These are phyloP conservation scores for Globodera rostochiensis DNA, from an alignment of 1,140 invertebrate genomes.

Conservation along the genomic window DNA sequence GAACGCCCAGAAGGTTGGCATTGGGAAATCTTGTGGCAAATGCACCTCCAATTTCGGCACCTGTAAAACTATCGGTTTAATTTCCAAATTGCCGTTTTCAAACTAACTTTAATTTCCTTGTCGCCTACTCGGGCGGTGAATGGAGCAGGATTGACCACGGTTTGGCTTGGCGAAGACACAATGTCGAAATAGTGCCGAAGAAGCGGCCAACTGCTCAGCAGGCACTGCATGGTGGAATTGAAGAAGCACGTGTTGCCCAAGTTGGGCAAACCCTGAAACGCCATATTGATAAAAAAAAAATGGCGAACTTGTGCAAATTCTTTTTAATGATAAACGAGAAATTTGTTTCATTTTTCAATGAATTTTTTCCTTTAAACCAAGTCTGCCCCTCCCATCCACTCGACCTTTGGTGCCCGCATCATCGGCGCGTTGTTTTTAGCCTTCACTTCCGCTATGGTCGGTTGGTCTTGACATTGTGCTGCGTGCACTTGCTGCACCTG, in stretches of 20 bases:
- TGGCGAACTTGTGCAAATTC: too few species aligned
- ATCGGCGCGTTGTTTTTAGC: not conserved
- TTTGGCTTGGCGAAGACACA: conserved; percentile 79
- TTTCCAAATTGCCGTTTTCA: not conserved
- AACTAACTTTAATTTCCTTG: conserved; percentile 67
- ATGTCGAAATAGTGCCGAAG: conserved; percentile 32
- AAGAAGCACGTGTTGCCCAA: conserved; percentile 75
- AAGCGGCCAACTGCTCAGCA: conserved; percentile 50
- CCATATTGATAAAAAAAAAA: not conserved
- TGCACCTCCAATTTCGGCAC: conserved; percentile 6
- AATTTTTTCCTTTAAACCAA: too few species aligned
- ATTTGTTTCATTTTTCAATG: too few species aligned
- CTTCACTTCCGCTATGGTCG: not conserved
- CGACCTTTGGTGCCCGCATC: conserved; percentile 12
- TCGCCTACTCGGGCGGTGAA: conserved; percentile 71
- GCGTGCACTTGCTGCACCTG: not conserved
- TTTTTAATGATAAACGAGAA: too few species aligned
- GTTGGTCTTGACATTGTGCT: not conserved
- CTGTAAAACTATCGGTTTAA: conserved; percentile 3
- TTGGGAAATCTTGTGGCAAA: conserved; percentile 14
- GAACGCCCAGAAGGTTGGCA: conserved; percentile 40
- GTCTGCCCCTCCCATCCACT: too few species aligned
- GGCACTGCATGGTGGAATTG: conserved; percentile 84
- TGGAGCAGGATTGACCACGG: conserved; percentile 76
- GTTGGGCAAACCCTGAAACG: conserved; percentile 29